Evolutionary conservation across 2,888 invertebrate species (phyloP), one percentile per base, ranked within the genome.

Genomic region (Tenthredo mesomela): DNA sequence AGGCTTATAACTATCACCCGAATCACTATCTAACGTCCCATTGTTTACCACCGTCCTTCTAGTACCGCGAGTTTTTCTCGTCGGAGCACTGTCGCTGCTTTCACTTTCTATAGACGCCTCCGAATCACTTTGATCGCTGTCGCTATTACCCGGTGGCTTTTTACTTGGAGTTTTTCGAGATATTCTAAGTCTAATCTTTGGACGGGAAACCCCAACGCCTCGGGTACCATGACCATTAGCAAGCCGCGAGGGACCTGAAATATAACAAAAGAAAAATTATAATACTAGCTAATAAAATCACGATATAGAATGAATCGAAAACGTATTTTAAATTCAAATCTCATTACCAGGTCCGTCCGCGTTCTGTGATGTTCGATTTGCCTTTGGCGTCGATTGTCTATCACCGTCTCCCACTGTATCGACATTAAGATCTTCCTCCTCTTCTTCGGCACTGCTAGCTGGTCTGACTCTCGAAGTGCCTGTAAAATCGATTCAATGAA

Each of bases 1-100:
- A 10, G 95, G 95, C 84, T 94, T 94, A 87, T 95, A 95, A 88
- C 94, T 94, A 21, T 95, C 95, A 86, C 95, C 95, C 0, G 95
- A 95, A 88, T 95, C 95, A 85, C 93, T 93, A 50, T 93, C 93
- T 54, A 87, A 87, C 25, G 86, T 88, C 54, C 89, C 91, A 84
- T 92, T 93, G 61, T 87, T 91, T 86, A 88, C 89, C 43, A 87
- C 88, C 86, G 88, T 90, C 86, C 88, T 88, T 85, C 88, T 92
- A 87, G 89, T 91, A 85, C 87, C 91, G 87, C 90, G 88, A 77
- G 89, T 90, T 82, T 87, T 88, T 85, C 89, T 87, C 40, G 89
- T 86, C 80, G 88, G 90, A 0, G 88, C 89, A 88, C 91, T 90
- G 54, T 89, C 91, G 88, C 91, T 92, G 85, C 91, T 92, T 65